Evolutionary conservation across 1,140 invertebrate species (phyloP).

Genomic region (Pinna nobilis): DNA sequence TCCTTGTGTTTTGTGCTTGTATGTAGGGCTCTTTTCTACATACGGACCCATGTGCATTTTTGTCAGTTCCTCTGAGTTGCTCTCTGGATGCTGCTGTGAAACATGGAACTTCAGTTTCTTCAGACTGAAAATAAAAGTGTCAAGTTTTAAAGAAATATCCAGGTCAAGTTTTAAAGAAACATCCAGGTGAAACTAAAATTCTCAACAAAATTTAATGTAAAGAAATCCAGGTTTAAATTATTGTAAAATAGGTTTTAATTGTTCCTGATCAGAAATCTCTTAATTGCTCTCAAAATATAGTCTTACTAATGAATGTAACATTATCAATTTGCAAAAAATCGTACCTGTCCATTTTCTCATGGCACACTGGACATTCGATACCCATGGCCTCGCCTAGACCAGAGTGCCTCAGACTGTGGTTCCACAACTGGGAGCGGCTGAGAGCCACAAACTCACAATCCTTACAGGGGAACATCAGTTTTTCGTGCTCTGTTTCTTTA

Average conservation of each 20-base stretch:
- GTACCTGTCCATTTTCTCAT: conserved; percentile 67
- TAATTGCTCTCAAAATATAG: background rate
- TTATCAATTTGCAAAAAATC: background rate
- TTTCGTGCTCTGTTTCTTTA: conserved; percentile 68
- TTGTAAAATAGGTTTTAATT: too few species aligned
- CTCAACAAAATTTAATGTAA: background rate
- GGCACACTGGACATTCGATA: conserved; percentile 68
- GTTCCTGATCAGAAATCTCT: background rate
- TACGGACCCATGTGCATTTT: conserved; percentile 7
- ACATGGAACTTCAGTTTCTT: conserved; percentile 64
- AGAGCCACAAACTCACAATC: conserved; percentile 67
- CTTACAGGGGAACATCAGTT: conserved; percentile 64
- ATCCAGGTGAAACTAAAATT: background rate
- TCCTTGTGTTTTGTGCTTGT: conserved; percentile 62
- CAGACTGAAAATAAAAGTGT: conserved; percentile 53
- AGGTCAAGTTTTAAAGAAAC: conserved; percentile 2
- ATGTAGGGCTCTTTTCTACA: conserved; percentile 50
- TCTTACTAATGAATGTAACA: background rate
- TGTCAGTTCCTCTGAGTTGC: conserved; percentile 53
- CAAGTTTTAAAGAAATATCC: conserved; percentile 3
- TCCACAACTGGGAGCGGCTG: conserved; percentile 67
- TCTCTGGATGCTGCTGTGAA: conserved; percentile 58
- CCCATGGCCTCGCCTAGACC: conserved; percentile 52
- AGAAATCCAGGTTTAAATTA: too few species aligned
- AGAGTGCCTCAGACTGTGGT: conserved; percentile 69